These are phyloP conservation scores for Adelosebastes latens DNA, from an alignment of 2,797 vertebrate species.

Conservation along the genomic window DNA sequence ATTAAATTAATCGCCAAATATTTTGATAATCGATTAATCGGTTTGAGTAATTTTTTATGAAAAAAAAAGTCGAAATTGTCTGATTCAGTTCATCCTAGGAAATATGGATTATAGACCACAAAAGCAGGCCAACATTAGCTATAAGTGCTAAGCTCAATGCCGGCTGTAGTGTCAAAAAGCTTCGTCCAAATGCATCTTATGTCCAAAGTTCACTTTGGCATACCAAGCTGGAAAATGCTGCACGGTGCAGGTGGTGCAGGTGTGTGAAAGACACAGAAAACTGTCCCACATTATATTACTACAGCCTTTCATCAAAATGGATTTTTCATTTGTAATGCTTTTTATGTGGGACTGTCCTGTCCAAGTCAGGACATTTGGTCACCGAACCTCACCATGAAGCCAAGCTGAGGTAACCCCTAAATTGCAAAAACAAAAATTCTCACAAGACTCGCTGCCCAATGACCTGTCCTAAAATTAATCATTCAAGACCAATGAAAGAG, in stretches of 20 bases:
- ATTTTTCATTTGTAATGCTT: background rate
- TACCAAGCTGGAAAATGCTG: background rate
- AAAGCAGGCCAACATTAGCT: background rate
- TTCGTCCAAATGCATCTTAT: background rate
- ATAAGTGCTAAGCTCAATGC: background rate
- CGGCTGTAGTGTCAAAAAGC: background rate
- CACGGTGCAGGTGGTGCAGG: background rate
- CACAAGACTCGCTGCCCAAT: no score
- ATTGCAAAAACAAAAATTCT: no score
- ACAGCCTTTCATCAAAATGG: background rate
- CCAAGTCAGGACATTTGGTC: background rate
- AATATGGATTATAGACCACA: background rate
- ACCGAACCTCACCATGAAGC: background rate
- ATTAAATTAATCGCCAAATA: no score
- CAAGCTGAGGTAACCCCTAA: background rate
- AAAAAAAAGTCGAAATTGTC: no score
- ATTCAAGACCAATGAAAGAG: no score
- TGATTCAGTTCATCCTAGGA: background rate
- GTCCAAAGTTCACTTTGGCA: background rate
- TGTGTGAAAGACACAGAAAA: background rate
- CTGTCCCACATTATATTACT: background rate
- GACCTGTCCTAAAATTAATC: rapidly evolving
- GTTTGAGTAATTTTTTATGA: no score
- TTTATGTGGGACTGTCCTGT: background rate
- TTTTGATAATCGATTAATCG: no score